These are phyloP conservation scores for Ophioninae sp. DNA, from an alignment of 2,888 invertebrate species.

Conservation along the genomic window DNA sequence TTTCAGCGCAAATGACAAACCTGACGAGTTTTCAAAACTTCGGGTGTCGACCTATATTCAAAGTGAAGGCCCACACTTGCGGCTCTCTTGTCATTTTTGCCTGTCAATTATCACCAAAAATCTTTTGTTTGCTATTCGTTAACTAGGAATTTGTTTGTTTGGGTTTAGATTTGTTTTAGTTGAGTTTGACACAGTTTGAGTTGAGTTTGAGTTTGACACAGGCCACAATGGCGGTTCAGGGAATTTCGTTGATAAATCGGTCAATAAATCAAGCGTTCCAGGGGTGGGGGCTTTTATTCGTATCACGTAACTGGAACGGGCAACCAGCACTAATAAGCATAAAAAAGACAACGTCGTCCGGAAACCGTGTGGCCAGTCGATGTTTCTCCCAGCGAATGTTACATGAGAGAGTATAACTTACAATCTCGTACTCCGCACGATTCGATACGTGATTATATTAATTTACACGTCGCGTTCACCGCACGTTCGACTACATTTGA, in stretches of 20 bases:
- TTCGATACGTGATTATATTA: slow-evolving; percentile 55
- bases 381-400: slow-evolving; percentile 26
- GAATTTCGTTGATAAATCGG: slow-evolving; percentile 59
- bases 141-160: background rate
- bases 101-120: background rate
- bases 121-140: background rate
- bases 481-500: slow-evolving; percentile 35
- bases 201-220: slow-evolving; percentile 3
- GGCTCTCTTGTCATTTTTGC: too few species aligned
- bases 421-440: slow-evolving; percentile 40
- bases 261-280: slow-evolving; percentile 26
- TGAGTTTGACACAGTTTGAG: too few species aligned
- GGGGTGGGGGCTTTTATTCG: slow-evolving; percentile 40
- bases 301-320: slow-evolving; percentile 59
- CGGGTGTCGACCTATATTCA: background rate
- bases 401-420: slow-evolving; percentile 25
- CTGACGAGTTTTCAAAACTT: background rate
- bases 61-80: background rate
- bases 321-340: background rate
- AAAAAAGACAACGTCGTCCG: slow-evolving; percentile 42
- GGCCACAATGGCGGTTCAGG: slow-evolving; percentile 17
- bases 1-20: too few species aligned
- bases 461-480: slow-evolving; percentile 45
- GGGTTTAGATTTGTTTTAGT: too few species aligned
- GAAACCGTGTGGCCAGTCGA: slow-evolving; percentile 44